Evolutionary conservation across 2,113 vertebrate genomes (phyloP).

Genomic region (Fregata magnificens): DNA sequence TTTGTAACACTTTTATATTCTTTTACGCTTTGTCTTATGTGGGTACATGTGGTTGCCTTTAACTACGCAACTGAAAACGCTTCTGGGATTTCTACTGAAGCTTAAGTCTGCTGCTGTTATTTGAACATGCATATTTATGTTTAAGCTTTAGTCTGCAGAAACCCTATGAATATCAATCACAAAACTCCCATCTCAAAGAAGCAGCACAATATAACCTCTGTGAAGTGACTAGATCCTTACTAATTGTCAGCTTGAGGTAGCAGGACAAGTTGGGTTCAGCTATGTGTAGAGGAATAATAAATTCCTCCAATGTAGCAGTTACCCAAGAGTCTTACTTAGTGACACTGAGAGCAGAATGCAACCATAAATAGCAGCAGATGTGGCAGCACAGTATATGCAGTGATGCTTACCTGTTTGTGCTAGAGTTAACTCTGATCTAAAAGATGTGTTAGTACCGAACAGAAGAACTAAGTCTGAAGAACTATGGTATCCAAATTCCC

Average conservation of each 20-base stretch:
- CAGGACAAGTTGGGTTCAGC: neutral
- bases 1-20: neutral
- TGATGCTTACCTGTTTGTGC: neutral
- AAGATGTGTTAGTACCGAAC: neutral
- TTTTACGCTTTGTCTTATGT: neutral
- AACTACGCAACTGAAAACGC: constrained; percentile 12
- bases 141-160: neutral
- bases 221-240: neutral
- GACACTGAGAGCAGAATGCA: neutral
- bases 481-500: neutral
- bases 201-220: neutral
- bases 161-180: constrained; percentile 13
- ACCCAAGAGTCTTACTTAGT: neutral
- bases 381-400: neutral
- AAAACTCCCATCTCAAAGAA: neutral
- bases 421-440: neutral
- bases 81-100: constrained; percentile 14
- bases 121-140: constrained; percentile 44
- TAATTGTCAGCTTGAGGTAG: neutral
- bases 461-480: neutral
- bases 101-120: constrained; percentile 17
- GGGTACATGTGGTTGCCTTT: neutral
- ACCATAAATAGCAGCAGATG: neutral
- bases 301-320: neutral
- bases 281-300: neutral